Base-by-base conservation (phyloP, 2,888 invertebrate species). In the Octodonta nipae region DNA sequence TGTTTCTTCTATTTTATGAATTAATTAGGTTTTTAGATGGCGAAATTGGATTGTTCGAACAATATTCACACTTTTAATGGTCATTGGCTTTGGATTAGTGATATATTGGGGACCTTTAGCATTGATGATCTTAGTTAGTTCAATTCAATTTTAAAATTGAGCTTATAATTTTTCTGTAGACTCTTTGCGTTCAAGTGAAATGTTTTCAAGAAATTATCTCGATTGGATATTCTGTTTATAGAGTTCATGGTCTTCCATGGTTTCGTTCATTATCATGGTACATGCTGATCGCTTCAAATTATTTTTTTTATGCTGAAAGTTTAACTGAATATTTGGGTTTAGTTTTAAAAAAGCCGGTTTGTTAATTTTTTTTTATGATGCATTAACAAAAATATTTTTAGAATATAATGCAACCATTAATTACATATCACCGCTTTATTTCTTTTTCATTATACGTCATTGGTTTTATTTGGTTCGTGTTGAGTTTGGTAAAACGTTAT, bases 141-240 rank as follows among this genome's bases (percentile, higher is more conserved):
- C 13, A 13, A 22, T 11, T 22, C 4, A 4, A 10, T 4, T 2
- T 3, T 11, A 22, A 10, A 22, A 22, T 10, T 10, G n/a, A 10
- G 11, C 10, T 22, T 22, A 2, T 4, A 37, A 32, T 34, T 43
- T 43, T 40, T 50, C 56, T 63, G 35, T 65, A 98, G 95, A 89
- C 95, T 1, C 72, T 99, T 47, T 70, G 85, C 34, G 91, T 99
- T 2, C 98, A 99, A 76, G 89, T 99, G 41, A 96, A 95, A 71
- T 99, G 98, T 66, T 99, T 98, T 64, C 87, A 91, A 64, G 98
- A 99, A 68, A 98, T 99, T 46, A 99, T 99, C 64, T 92, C 91
- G 55, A 98, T 99, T 58, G 98, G 98, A 4, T 92, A 98, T 60
- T 86, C 91, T 5, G 98, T 99, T 2, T 99, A 99, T 64, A 78